phyloP scores from a whole-genome alignment of 2,888 invertebrate species.

The Phlogophora meticulosa region DNA sequence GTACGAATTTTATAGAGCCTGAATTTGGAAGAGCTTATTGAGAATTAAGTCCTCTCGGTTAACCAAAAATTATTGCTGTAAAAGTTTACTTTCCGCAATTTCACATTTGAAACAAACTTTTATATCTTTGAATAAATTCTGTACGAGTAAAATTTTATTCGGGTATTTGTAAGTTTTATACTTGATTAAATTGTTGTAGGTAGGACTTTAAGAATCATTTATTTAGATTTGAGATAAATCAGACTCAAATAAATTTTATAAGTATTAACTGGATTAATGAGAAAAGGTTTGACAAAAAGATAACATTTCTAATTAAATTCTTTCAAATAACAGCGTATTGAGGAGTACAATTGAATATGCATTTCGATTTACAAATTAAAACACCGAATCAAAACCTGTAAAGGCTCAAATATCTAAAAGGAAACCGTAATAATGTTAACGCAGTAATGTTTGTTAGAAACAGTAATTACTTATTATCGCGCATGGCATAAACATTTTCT shows the following conservation, averaged over 20 bases:
- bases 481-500: too few relatives aligned
- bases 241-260: not conserved
- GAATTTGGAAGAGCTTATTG: conserved; percentile 53
- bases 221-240: not conserved
- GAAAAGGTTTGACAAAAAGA: not conserved
- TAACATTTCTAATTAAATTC: not conserved
- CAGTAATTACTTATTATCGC: too few relatives aligned
- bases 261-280: too few relatives aligned
- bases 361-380: not conserved
- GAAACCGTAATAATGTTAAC: too few relatives aligned
- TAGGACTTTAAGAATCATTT: conserved; percentile 16
- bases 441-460: too few relatives aligned
- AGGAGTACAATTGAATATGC: not conserved
- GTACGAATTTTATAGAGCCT: conserved; percentile 57
- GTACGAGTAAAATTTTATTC: conserved; percentile 41
- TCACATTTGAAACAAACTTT: conserved; percentile 38
- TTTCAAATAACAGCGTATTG: too few relatives aligned
- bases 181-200: conserved; percentile 16
- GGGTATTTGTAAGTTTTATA: conserved; percentile 26
- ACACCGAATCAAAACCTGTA: too few relatives aligned
- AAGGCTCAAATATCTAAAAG: too few relatives aligned
- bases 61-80: conserved; percentile 43
- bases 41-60: conserved; percentile 50
- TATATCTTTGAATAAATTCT: conserved; percentile 42
- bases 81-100: conserved; percentile 47